Percentiles rank a stretch among this genome's conserved stretches.
Conservation (phyloP, 2,113 vertebrate species). For the Atherinomorus stipes region DNA sequence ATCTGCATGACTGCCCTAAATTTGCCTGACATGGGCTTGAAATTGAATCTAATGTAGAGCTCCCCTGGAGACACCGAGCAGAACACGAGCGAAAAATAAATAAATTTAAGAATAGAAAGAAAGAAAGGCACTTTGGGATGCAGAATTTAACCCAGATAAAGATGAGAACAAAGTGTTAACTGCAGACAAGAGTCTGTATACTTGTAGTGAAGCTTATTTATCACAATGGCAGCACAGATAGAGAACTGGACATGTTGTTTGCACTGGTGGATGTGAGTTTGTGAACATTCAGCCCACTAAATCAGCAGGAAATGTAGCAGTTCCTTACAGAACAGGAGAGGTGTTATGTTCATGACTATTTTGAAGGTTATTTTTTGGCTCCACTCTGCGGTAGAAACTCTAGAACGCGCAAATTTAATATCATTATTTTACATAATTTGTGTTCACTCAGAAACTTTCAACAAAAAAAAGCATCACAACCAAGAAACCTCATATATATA, state of each 20-base stretch:
- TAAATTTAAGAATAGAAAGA: neutral
- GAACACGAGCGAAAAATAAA: slow-evolving; percentile 47
- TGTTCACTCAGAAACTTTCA: slow-evolving; percentile 2
- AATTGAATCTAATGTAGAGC: slow-evolving; percentile 68
- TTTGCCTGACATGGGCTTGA: slow-evolving; percentile 61
- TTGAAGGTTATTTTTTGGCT: slow-evolving; percentile 44
- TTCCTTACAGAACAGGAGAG: slow-evolving; percentile 30
- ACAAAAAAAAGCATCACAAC: slow-evolving; percentile 4
- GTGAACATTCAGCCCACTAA: slow-evolving; percentile 20
- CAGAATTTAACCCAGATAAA: slow-evolving; percentile 70
- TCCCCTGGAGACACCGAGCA: slow-evolving; percentile 64
- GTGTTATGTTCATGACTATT: slow-evolving; percentile 45
- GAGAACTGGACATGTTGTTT: slow-evolving; percentile 2
- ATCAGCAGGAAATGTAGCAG: slow-evolving; percentile 41
- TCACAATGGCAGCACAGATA: slow-evolving; percentile 35
- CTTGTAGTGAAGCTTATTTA: slow-evolving; percentile 49
- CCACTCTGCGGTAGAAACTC: slow-evolving; percentile 2
- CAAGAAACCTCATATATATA: slow-evolving; percentile 7
- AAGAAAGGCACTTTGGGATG: slow-evolving; percentile 52
- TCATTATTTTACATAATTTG: slow-evolving; percentile 19
- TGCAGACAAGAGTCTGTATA: slow-evolving; percentile 59
- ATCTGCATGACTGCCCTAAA: slow-evolving; percentile 70
- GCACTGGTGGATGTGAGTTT: slow-evolving; percentile 9
- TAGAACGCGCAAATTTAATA: slow-evolving; percentile 9
- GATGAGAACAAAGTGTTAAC: slow-evolving; percentile 63